Conservation (phyloP, 2,113 vertebrate species). For the Meleagris gallopavo region DNA sequence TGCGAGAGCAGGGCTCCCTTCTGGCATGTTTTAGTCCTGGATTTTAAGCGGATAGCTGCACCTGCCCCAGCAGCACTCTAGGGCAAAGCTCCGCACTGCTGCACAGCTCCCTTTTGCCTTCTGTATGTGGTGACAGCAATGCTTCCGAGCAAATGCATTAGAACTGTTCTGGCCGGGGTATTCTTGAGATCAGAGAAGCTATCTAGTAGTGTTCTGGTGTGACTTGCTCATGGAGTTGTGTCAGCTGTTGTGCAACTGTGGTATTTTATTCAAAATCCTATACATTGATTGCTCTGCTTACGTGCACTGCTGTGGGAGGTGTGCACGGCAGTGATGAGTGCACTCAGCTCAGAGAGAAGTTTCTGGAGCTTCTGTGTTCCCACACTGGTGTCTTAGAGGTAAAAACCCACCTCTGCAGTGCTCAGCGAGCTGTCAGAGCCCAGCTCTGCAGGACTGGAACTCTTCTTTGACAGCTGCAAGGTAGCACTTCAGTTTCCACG, state of each 20-base stretch:
- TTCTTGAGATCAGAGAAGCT: neutral
- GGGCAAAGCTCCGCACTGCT: rapidly evolving
- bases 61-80: neutral
- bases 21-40: neutral
- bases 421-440: neutral
- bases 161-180: neutral
- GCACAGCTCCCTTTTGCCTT: neutral
- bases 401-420: neutral
- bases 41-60: neutral
- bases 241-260: neutral
- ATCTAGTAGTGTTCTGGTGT: neutral
- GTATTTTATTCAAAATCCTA: neutral
- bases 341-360: neutral
- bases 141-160: neutral
- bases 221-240: neutral
- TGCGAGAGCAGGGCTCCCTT: neutral
- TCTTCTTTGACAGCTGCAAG: neutral
- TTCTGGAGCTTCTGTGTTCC: neutral
- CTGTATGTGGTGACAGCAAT: neutral
- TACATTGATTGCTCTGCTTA: rapidly evolving
- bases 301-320: neutral
- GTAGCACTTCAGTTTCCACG: conserved; percentile 19
- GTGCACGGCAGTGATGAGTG: rapidly evolving
- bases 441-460: neutral
- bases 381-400: neutral